Conservation (phyloP, 2,113 vertebrate genomes). For the Terrapene triunguis region DNA sequence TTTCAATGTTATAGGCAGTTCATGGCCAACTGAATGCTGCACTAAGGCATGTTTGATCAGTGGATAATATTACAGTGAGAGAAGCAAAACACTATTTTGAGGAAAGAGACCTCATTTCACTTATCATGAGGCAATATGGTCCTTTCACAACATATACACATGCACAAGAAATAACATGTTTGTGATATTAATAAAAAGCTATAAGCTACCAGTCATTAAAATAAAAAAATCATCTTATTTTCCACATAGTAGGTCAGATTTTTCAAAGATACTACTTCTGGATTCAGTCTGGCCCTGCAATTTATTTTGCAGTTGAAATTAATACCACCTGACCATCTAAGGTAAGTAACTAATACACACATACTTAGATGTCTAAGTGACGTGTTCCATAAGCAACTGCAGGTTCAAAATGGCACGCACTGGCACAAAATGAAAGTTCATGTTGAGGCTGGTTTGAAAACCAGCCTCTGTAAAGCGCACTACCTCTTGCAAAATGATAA, state of each 20-base stretch:
- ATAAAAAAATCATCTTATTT: not conserved
- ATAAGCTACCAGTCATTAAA: not conserved
- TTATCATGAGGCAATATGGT: not conserved
- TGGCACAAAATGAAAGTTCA: not conserved
- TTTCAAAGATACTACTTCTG: not conserved
- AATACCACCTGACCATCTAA: not conserved
- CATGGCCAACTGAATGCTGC: not conserved
- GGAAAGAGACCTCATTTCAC: not conserved
- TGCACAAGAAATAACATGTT: not conserved
- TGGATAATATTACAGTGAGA: not conserved
- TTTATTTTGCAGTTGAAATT: not conserved
- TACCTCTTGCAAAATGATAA: not conserved
- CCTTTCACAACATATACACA: not conserved
- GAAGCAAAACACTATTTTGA: not conserved
- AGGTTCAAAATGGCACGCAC: constrained; percentile 4
- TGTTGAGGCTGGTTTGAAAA: not conserved
- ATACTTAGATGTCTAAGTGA: not conserved
- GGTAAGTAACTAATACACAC: not conserved
- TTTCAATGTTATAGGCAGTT: not conserved
- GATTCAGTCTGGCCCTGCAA: not conserved
- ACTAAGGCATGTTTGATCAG: not conserved
- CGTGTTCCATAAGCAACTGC: not conserved
- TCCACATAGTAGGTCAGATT: not conserved
- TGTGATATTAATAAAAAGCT: not conserved
- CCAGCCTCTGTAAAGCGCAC: not conserved